phyloP scores from a whole-genome alignment of 37 sponge, comb jelly and placozoan species.

The Aphrocallistes beatrix region DNA sequence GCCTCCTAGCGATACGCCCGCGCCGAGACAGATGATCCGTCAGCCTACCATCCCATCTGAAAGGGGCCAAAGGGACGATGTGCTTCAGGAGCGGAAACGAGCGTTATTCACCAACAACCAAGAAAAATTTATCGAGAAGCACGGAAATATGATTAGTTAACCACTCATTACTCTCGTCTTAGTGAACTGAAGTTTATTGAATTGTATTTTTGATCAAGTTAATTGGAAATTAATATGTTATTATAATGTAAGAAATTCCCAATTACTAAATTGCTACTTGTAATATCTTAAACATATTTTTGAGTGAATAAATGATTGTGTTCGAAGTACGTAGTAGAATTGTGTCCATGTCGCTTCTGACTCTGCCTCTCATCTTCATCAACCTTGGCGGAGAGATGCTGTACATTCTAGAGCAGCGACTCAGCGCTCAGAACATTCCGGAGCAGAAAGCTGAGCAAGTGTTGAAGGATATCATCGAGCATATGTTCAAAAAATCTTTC shows the following conservation, averaged over 20 bases:
- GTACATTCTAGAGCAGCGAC: conserved; percentile 82
- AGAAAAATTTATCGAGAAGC: background rate
- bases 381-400: conserved; percentile 96
- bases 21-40: background rate
- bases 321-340: background rate
- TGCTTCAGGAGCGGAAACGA: background rate
- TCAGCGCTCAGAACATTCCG: conserved; percentile 50
- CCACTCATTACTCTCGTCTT: background rate
- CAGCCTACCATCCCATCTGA: background rate
- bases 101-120: background rate
- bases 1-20: background rate
- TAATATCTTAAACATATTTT: background rate
- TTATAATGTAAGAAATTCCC: too few relatives aligned
- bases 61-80: background rate
- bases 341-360: conserved; percentile 6
- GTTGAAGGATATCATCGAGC: conserved; percentile 60
- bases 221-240: background rate
- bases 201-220: background rate
- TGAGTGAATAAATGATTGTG: background rate
- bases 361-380: conserved; percentile 78
- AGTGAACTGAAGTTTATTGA: background rate
- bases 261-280: background rate
- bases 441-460: conserved; percentile 34
- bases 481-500: conserved; percentile 51
- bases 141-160: background rate